A percentile compares a stretch with the other conserved stretches of the same genome.
Conservation (phyloP, 2,888 invertebrate species). For the Athrips mouffetella region DNA sequence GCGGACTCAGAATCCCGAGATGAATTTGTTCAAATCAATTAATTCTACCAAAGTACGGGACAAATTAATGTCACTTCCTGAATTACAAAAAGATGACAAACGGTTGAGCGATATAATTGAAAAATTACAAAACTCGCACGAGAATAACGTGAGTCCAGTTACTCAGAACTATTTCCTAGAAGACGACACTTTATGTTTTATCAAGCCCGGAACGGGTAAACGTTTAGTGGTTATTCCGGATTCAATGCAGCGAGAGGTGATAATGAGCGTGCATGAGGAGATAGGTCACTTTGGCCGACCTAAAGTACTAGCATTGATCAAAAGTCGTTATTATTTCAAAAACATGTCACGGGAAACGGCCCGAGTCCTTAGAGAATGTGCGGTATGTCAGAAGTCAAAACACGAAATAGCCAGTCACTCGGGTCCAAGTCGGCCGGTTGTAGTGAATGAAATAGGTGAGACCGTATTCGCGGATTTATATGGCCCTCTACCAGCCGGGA, state of each 20-base stretch:
- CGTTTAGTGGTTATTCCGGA: neutral
- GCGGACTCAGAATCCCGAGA: conserved; percentile 13
- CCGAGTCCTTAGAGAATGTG: neutral
- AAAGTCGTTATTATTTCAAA: neutral
- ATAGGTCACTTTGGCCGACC: neutral
- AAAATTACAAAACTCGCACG: neutral
- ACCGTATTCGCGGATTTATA: neutral
- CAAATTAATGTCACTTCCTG: neutral
- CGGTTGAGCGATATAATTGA: neutral
- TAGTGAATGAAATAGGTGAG: neutral
- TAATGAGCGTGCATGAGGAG: neutral
- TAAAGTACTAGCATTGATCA: neutral
- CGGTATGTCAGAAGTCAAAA: conserved; percentile 7
- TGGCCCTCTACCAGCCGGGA: neutral
- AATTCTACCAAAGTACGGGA: neutral
- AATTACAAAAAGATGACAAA: neutral
- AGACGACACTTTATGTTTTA: neutral
- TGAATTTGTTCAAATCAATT: too few relatives aligned
- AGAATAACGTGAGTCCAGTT: neutral
- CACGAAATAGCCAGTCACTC: neutral
- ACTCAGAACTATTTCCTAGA: neutral
- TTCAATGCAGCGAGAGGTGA: neutral
- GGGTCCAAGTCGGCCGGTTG: neutral
- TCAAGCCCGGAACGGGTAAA: neutral
- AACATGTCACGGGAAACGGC: neutral